A percentile compares a stretch with the other conserved stretches of the same genome.
Conservation (phyloP, 2,888 invertebrate genomes). For the Drosophila longiperda region DNA sequence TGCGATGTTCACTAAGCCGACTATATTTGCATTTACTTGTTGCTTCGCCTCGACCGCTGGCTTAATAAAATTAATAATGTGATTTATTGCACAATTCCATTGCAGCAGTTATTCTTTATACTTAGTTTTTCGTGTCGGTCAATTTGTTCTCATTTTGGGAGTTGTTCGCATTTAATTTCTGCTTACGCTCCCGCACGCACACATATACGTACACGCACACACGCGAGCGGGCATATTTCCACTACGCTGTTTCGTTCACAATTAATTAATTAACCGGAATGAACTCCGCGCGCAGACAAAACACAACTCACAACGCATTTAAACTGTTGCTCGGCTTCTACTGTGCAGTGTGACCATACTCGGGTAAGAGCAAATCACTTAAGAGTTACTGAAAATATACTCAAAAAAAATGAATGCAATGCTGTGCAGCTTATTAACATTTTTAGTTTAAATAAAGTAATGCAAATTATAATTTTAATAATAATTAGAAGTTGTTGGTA, state of each 20-base stretch:
- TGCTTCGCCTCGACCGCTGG: conserved; percentile 11
- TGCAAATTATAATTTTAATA: background rate
- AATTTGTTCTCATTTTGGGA: conserved; percentile 75
- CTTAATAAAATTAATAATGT: conserved; percentile 9
- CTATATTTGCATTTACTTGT: conserved; percentile 44
- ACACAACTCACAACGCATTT: conserved; percentile 20
- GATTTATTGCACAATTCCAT: conserved; percentile 51
- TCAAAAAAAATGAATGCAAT: background rate
- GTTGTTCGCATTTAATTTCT: conserved; percentile 71
- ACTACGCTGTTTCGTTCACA: conserved; percentile 60
- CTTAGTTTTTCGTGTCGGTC: conserved; percentile 21
- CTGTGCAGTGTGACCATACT: conserved; percentile 34
- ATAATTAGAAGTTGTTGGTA: conserved; percentile 1
- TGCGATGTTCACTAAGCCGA: conserved; percentile 28
- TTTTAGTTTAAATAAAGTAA: background rate
- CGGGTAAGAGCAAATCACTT: background rate
- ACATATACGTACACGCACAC: conserved; percentile 41
- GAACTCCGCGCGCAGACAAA: conserved; percentile 35
- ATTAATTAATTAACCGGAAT: conserved; percentile 69
- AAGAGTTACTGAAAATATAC: background rate
- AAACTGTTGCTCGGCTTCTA: conserved; percentile 57
- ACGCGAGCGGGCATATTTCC: conserved; percentile 53
- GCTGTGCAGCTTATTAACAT: background rate
- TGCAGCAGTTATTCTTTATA: conserved; percentile 27
- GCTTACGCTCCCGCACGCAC: conserved; percentile 64